Evolutionary conservation across 1,140 invertebrate species (phyloP).

Genomic region (Camponotus pennsylvanicus): DNA sequence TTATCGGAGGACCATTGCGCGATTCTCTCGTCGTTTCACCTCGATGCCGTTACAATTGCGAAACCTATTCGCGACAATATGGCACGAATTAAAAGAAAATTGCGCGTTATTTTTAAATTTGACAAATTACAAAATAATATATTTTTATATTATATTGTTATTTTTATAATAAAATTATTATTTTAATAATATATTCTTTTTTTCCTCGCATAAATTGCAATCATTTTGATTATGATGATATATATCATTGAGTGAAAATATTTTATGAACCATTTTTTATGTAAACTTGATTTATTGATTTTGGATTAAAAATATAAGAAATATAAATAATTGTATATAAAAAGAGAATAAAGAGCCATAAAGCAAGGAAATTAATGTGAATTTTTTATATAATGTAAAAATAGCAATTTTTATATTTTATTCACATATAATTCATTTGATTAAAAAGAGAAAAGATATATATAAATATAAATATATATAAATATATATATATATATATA

Average conservation of each 20-base stretch:
- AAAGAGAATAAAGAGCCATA: not conserved
- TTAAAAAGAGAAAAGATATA: no score
- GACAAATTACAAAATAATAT: slow-evolving; percentile 8
- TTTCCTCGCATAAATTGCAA: not conserved
- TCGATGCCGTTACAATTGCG: not conserved
- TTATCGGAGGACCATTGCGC: slow-evolving; percentile 6
- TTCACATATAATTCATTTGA: not conserved
- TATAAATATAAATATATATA: not conserved
- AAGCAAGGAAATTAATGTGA: not conserved
- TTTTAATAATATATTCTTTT: no score
- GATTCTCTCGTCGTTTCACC: not conserved
- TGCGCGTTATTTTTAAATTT: slow-evolving; percentile 2
- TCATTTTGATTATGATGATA: not conserved
- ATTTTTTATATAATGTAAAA: not conserved
- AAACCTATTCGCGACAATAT: not conserved
- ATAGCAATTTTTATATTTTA: not conserved
- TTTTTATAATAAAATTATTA: no score
- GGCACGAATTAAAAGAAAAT: not conserved
- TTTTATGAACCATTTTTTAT: not conserved
- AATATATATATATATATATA: no score
- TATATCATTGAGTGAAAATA: not conserved
- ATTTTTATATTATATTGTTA: no score
- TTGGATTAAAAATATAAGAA: not conserved
- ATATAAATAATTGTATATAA: no score
- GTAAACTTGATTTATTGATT: not conserved